Percentiles rank a stretch among this genome's conserved stretches.
These are phyloP conservation scores for Sesia bembeciformis DNA, from an alignment of 2,888 invertebrate genomes.

Conservation along the genomic window DNA sequence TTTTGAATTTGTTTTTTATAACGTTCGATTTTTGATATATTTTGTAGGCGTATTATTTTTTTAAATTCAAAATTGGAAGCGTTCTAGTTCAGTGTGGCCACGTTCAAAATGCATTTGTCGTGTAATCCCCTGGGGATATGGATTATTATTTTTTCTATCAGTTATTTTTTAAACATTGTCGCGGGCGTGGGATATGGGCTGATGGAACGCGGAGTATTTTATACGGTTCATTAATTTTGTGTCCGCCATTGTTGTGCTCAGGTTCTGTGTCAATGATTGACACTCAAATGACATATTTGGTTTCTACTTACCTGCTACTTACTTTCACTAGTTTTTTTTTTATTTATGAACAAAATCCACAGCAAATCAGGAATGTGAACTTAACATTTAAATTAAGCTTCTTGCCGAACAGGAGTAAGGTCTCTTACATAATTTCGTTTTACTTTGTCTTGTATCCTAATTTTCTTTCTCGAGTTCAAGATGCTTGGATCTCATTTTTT, in stretches of 20 bases:
- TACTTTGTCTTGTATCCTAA: no score
- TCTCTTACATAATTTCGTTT: no score
- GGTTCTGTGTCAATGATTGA: background rate
- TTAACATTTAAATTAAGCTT: no score
- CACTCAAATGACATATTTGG: background rate
- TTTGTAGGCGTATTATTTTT: constrained; percentile 30
- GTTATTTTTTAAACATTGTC: constrained; percentile 53
- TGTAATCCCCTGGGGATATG: constrained; percentile 67
- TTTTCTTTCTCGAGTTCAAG: no score
- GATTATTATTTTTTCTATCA: constrained; percentile 59
- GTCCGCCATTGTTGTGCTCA: constrained; percentile 35
- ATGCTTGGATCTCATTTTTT: no score
- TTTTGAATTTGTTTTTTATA: constrained; percentile 18
- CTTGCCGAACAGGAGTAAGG: no score
- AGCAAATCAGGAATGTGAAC: no score
- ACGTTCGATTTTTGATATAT: constrained; percentile 9
- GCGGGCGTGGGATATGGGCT: constrained; percentile 52
- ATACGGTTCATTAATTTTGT: constrained; percentile 54
- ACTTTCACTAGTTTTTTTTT: no score
- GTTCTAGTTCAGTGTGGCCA: constrained; percentile 58
- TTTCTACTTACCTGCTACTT: no score
- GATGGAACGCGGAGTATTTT: constrained; percentile 18
- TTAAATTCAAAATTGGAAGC: constrained; percentile 49
- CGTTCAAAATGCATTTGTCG: constrained; percentile 67
- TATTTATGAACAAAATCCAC: no score